These are phyloP conservation scores for Troilus luridus DNA, from an alignment of 2,888 invertebrate genomes.

Conservation along the genomic window DNA sequence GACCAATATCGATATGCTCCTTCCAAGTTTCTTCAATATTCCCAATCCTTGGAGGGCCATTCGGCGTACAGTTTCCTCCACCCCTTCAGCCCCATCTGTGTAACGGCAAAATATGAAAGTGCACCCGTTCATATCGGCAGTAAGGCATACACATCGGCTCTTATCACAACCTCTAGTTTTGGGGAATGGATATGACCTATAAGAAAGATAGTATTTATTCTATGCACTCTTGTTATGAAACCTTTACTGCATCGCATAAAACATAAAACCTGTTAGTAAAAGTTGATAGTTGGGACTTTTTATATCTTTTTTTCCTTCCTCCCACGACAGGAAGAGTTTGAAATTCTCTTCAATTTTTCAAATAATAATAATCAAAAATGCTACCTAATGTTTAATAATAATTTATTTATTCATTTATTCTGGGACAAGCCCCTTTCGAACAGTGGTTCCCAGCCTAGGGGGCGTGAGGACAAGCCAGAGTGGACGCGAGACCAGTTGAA, in stretches of 20 bases:
- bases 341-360: no score
- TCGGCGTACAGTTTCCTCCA: constrained; percentile 44
- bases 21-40: constrained; percentile 55
- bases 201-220: background rate
- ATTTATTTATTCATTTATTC: no score
- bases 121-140: constrained; percentile 18
- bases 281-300: no score
- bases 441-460: no score
- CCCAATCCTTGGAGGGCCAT: constrained; percentile 38
- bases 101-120: constrained; percentile 24
- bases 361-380: no score
- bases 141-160: background rate
- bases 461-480: no score
- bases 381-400: no score
- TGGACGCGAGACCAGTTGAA: no score
- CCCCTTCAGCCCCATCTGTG: background rate
- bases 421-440: no score
- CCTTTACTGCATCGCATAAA: background rate
- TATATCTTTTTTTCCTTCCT: no score
- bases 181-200: background rate
- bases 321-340: no score
- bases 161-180: background rate
- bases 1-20: constrained; percentile 46
- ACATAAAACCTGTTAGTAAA: background rate
- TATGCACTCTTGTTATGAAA: background rate